Percentiles rank a stretch among this genome's conserved stretches.
These are phyloP conservation scores for Dastarcus helophoroides DNA, from an alignment of 2,888 invertebrate species.

Conservation along the genomic window DNA sequence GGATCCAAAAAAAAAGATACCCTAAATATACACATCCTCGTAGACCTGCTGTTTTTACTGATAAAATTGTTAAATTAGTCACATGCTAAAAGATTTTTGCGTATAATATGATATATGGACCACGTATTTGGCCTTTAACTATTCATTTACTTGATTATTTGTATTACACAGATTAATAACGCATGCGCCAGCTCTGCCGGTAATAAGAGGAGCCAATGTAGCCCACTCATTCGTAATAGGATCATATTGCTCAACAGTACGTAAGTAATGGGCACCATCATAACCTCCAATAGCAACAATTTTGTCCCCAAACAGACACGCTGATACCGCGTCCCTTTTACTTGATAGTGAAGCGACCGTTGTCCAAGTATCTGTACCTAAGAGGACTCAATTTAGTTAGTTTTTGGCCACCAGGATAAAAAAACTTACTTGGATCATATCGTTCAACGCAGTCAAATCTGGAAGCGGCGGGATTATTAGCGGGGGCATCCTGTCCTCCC, in stretches of 20 bases:
- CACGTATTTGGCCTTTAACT: too few species aligned
- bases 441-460: conserved; percentile 85
- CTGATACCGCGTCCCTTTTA: conserved; percentile 81
- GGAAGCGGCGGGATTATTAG: conserved; percentile 69
- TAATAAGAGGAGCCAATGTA: conserved; percentile 64
- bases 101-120: too few species aligned
- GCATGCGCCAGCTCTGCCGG: conserved; percentile 81
- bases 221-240: conserved; percentile 71
- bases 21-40: too few species aligned
- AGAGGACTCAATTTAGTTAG: too few species aligned
- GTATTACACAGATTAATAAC: conserved; percentile 49
- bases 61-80: too few species aligned
- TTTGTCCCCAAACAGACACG: conserved; percentile 72
- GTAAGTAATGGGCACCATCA: conserved; percentile 79
- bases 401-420: conserved; percentile 1
- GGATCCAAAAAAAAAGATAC: too few species aligned
- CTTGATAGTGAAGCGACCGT: conserved; percentile 71
- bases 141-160: conserved; percentile 8
- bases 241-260: conserved; percentile 82
- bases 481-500: conserved; percentile 90
- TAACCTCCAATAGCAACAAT: conserved; percentile 82
- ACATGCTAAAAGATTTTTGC: too few species aligned
- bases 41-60: too few species aligned
- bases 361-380: conserved; percentile 75
- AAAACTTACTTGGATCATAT: conserved; percentile 48